A percentile compares a stretch with the other conserved stretches of the same genome.
Evolutionary conservation across 1,140 invertebrate species (phyloP).

Genomic region (Conus betulinus): DNA sequence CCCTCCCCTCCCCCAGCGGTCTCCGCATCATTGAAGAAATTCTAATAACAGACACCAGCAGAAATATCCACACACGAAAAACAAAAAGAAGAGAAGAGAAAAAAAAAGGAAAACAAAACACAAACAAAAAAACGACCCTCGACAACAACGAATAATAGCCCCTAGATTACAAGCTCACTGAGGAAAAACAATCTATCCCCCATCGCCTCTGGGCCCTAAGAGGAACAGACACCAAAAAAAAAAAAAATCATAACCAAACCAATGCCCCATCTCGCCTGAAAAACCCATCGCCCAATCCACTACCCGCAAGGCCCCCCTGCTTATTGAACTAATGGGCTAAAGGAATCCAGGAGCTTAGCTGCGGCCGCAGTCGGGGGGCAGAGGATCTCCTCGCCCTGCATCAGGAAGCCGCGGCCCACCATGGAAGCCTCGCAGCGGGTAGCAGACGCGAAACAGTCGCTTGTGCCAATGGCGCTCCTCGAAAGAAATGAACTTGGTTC

Average conservation of each 20-base stretch:
- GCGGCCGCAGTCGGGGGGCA: conserved; percentile 97
- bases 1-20: neutral
- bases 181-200: neutral
- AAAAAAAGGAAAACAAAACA: neutral
- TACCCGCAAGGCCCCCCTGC: neutral
- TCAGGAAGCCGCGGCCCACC: conserved; percentile 99
- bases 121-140: neutral
- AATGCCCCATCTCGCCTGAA: too few species aligned
- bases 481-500: conserved; percentile 99
- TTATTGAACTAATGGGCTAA: too few species aligned
- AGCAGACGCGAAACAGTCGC: conserved; percentile 98
- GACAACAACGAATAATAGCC: neutral
- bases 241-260: too few species aligned
- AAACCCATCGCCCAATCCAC: neutral
- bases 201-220: too few species aligned
- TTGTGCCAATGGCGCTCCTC: conserved; percentile 99
- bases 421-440: conserved; percentile 93
- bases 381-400: conserved; percentile 96
- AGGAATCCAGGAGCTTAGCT: conserved; percentile 29
- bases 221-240: too few species aligned
- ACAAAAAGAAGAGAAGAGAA: neutral
- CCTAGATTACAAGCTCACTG: neutral
- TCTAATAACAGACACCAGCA: neutral
- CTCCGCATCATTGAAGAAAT: neutral
- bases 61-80: neutral